Percentiles rank a stretch among this genome's conserved stretches.
Conservation (phyloP, 2,113 vertebrate genomes). For the Chaetorhynchus papuensis region DNA sequence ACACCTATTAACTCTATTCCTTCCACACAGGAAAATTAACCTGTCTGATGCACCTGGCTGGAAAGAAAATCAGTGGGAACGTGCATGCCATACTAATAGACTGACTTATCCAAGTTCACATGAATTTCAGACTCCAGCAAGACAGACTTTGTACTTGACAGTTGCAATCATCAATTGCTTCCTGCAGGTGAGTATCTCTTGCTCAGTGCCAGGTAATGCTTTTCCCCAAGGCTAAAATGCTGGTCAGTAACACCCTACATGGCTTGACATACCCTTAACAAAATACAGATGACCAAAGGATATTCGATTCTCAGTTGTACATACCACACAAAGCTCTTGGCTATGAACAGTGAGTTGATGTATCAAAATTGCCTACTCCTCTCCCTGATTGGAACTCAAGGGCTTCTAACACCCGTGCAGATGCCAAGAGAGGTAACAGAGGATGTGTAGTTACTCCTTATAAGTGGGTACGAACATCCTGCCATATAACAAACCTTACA, state of each 20-base stretch:
- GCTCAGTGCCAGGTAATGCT: not conserved
- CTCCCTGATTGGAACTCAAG: not conserved
- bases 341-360: not conserved
- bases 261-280: not conserved
- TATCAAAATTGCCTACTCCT: not conserved
- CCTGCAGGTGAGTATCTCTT: constrained; percentile 76
- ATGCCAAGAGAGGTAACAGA: not conserved
- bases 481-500: not conserved
- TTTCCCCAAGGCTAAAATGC: not conserved
- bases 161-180: constrained; percentile 83
- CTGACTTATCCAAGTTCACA: constrained; percentile 86
- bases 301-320: not conserved
- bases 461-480: not conserved
- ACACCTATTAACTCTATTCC: not conserved
- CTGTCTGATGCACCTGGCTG: constrained; percentile 74
- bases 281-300: not conserved
- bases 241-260: not conserved
- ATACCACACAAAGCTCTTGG: not conserved
- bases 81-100: constrained; percentile 86
- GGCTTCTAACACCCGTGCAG: not conserved
- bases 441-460: not conserved
- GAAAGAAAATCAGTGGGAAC: constrained; percentile 78
- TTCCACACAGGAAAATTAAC: constrained; percentile 70
- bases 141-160: constrained; percentile 87
- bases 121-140: constrained; percentile 80